phyloP scores from a whole-genome alignment of 2,888 invertebrate genomes.

The Metellina segmentata region DNA sequence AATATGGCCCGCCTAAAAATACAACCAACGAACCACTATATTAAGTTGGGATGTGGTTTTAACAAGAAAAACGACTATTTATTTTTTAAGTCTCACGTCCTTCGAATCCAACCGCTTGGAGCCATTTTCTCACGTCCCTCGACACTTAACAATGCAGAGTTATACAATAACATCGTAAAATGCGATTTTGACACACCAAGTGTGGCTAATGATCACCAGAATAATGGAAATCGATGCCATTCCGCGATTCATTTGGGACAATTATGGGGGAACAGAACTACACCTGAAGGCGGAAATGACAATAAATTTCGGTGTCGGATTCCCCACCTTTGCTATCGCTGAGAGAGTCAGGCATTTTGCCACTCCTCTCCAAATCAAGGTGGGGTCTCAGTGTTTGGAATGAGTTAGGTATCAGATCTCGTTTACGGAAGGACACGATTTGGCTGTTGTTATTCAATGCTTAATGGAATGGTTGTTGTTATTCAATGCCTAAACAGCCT shows the following conservation, averaged over 20 bases:
- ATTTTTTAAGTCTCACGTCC: too few relatives aligned
- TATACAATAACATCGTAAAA: neutral
- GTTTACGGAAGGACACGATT: neutral
- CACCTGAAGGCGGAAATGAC: neutral
- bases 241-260: neutral
- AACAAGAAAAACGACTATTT: too few relatives aligned
- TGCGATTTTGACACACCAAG: conserved; percentile 8
- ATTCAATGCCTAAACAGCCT: too few relatives aligned
- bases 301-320: neutral
- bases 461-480: too few relatives aligned
- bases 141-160: neutral
- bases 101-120: neutral
- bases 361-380: neutral
- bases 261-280: neutral
- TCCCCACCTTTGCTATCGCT: neutral
- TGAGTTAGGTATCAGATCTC: neutral
- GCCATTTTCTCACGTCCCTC: neutral
- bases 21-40: too few relatives aligned
- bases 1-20: too few relatives aligned
- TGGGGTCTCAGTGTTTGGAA: conserved; percentile 1
- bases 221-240: conserved; percentile 13
- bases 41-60: too few relatives aligned
- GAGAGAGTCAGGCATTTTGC: neutral
- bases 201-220: neutral
- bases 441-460: too few relatives aligned